A percentile compares a stretch with the other conserved stretches of the same genome.
Conservation (phyloP, 2,888 invertebrate species). For the Chouioia cunea region DNA sequence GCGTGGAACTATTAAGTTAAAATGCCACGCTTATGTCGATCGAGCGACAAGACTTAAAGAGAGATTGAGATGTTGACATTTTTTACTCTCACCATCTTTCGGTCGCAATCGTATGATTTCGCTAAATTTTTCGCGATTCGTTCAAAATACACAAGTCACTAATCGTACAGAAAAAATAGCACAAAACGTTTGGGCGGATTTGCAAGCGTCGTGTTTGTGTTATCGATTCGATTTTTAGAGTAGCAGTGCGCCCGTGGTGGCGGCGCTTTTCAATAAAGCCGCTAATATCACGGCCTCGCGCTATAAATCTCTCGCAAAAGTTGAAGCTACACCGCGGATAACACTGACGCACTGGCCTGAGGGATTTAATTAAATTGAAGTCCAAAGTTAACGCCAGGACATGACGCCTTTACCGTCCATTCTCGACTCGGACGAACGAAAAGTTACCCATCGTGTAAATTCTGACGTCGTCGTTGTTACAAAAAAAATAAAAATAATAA, state of each 20-base stretch:
- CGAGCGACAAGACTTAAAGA: no score
- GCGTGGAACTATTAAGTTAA: no score
- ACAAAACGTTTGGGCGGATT: no score
- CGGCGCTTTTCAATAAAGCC: constrained; percentile 40
- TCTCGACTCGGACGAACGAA: constrained; percentile 21
- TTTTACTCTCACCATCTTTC: no score
- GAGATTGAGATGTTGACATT: no score
- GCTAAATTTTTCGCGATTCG: no score
- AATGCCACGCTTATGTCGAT: no score
- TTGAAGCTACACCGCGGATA: constrained; percentile 41
- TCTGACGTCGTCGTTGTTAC: no score
- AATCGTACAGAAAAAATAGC: no score
- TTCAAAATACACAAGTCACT: no score
- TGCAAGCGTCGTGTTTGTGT: background rate
- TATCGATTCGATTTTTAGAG: constrained; percentile 34
- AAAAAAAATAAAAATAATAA: no score
- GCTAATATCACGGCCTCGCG: constrained; percentile 33
- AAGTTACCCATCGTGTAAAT: constrained; percentile 4
- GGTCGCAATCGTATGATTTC: no score
- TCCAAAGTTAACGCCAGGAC: constrained; percentile 40
- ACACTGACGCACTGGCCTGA: constrained; percentile 8
- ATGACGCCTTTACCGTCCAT: constrained; percentile 6
- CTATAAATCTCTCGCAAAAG: constrained; percentile 48
- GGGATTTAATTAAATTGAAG: constrained; percentile 49
- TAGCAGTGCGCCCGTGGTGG: background rate